Evolutionary conservation across 2,113 vertebrate genomes (phyloP).

Genomic region (Pollachius pollachius): DNA sequence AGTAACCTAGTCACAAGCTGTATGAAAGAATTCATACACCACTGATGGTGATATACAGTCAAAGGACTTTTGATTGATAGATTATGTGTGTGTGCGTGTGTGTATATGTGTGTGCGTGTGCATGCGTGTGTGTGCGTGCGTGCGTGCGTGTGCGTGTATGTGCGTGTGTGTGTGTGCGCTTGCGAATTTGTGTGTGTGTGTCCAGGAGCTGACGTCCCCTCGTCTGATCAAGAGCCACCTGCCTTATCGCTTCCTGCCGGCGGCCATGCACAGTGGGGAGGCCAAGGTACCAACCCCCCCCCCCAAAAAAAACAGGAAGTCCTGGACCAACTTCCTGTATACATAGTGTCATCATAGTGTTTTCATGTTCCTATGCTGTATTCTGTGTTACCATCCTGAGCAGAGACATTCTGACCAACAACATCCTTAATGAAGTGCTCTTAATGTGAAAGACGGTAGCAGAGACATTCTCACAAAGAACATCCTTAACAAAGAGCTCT

Average conservation of each 20-base stretch:
- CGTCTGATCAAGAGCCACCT: constrained; percentile 98
- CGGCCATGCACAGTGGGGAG: constrained; percentile 90
- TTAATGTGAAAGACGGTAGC: too few species aligned
- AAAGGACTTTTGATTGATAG: background rate
- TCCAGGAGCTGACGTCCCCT: constrained; percentile 91
- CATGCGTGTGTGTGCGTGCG: constrained; percentile 3
- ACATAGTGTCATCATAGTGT: background rate
- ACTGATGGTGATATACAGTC: too few species aligned
- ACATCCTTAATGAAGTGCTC: too few species aligned
- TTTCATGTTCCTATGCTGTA: too few species aligned
- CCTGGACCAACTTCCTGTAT: background rate
- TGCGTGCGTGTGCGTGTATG: constrained; percentile 8
- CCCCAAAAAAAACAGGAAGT: too few species aligned
- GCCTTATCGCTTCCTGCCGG: constrained; percentile 91
- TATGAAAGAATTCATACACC: too few species aligned
- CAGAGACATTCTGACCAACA: too few species aligned
- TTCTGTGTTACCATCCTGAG: too few species aligned
- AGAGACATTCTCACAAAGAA: too few species aligned
- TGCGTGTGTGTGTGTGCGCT: constrained; percentile 2
- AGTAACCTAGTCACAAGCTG: too few species aligned
- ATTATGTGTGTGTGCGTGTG: background rate
- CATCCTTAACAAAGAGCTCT: too few species aligned
- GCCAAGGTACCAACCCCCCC: constrained; percentile 80
- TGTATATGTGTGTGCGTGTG: constrained; percentile 7
- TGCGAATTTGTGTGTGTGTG: constrained; percentile 2